phyloP scores from a whole-genome alignment of 1,140 invertebrate species.

The Drosophila sp. region DNA sequence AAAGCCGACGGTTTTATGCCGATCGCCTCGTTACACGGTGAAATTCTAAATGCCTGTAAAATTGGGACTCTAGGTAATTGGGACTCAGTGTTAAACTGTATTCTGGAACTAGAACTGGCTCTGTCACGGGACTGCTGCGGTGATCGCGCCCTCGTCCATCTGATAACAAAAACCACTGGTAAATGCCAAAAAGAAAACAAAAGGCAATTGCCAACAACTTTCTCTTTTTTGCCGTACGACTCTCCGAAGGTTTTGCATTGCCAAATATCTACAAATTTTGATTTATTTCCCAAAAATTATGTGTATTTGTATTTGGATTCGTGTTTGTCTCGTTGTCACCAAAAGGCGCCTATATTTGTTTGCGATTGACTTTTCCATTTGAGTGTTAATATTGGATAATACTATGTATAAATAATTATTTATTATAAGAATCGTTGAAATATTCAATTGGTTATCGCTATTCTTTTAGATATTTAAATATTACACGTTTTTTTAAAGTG shows the following conservation, averaged over 20 bases:
- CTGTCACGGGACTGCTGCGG: conserved; percentile 31
- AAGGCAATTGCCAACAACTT: conserved; percentile 76
- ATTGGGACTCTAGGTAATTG: conserved; percentile 59
- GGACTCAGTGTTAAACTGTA: background rate
- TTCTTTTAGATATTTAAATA: no score
- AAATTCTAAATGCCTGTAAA: conserved; percentile 76
- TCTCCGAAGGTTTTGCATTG: conserved; percentile 41
- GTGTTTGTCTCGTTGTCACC: conserved; percentile 54
- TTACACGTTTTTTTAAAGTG: no score
- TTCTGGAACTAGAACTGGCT: conserved; percentile 20
- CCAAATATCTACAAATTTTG: conserved; percentile 67
- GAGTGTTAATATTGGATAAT: background rate
- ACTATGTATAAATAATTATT: no score
- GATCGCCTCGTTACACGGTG: conserved; percentile 79
- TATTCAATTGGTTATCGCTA: no score
- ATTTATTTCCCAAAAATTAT: conserved; percentile 68
- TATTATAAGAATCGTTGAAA: no score
- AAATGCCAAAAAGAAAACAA: conserved; percentile 69
- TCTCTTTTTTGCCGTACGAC: conserved; percentile 66
- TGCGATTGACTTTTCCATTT: conserved; percentile 15
- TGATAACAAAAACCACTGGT: conserved; percentile 83
- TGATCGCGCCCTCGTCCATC: conserved; percentile 78
- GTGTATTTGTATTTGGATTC: conserved; percentile 39
- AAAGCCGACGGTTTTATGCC: conserved; percentile 32
- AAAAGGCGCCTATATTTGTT: conserved; percentile 58